Percentiles rank a stretch among this genome's conserved stretches.
These are phyloP conservation scores for Heliothis subflexa DNA, from an alignment of 1,140 invertebrate species.

Conservation along the genomic window DNA sequence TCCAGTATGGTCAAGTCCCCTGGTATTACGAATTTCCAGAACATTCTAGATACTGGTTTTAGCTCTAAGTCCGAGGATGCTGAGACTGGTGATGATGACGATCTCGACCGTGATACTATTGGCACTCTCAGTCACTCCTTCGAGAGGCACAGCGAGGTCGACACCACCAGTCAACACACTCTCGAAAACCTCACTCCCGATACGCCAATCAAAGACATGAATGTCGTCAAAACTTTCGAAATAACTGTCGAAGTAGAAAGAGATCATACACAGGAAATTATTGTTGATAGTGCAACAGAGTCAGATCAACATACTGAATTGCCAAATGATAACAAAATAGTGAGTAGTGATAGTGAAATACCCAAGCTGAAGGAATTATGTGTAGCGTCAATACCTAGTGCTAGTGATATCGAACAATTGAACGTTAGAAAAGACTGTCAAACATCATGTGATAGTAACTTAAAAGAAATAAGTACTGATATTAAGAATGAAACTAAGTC, in stretches of 20 bases:
- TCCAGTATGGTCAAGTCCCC: slow-evolving; percentile 81
- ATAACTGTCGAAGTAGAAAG: slow-evolving; percentile 26
- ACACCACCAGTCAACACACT: slow-evolving; percentile 77
- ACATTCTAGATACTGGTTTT: slow-evolving; percentile 74
- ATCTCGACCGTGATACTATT: slow-evolving; percentile 75
- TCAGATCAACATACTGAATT: slow-evolving; percentile 67
- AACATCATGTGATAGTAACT: slow-evolving; percentile 77
- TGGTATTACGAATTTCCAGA: slow-evolving; percentile 81
- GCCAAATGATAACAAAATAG: slow-evolving; percentile 74
- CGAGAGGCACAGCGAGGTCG: slow-evolving; percentile 74
- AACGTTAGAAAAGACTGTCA: slow-evolving; percentile 78
- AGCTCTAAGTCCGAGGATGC: slow-evolving; percentile 59
- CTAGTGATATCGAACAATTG: slow-evolving; percentile 75
- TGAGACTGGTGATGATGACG: slow-evolving; percentile 68
- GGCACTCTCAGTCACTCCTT: slow-evolving; percentile 82
- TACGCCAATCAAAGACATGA: slow-evolving; percentile 77
- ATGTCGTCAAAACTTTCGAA: slow-evolving; percentile 44
- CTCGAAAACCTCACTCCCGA: slow-evolving; percentile 79
- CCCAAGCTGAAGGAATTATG: slow-evolving; percentile 79
- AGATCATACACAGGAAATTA: slow-evolving; percentile 6
- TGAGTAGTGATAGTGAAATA: slow-evolving; percentile 75
- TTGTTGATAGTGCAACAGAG: slow-evolving; percentile 40
- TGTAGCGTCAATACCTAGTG: slow-evolving; percentile 78
- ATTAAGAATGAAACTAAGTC: slow-evolving; percentile 78
- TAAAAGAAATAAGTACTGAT: slow-evolving; percentile 71